These are phyloP conservation scores for Synergus laeviventris DNA, from an alignment of 2,888 invertebrate species.

Conservation along the genomic window DNA sequence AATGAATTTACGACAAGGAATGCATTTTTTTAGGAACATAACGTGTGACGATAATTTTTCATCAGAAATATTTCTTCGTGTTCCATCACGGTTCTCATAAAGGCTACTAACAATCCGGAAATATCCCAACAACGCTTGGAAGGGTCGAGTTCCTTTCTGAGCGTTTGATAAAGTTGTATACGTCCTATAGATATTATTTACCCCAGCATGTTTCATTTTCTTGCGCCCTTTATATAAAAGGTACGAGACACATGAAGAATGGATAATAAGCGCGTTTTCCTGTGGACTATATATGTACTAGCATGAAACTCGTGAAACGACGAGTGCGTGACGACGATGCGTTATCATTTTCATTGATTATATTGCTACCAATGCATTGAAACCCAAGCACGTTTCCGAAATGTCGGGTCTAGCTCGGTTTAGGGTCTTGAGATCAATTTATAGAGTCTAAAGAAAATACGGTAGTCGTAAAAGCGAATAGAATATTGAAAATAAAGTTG, in stretches of 20 bases:
- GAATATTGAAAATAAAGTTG: slow-evolving; percentile 3
- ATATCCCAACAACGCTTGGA: background rate
- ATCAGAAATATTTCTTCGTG: background rate
- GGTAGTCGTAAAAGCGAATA: background rate
- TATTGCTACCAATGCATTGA: background rate
- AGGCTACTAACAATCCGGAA: background rate
- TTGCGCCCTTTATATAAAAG: background rate
- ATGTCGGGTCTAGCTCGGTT: background rate
- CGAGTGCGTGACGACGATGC: background rate
- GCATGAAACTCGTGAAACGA: background rate
- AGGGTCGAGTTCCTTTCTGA: slow-evolving; percentile 12
- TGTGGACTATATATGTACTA: background rate
- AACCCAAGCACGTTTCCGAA: background rate
- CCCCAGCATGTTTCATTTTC: background rate
- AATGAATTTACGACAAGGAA: slow-evolving; percentile 8
- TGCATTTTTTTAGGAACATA: slow-evolving; percentile 7
- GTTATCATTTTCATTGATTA: background rate
- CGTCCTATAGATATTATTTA: slow-evolving; percentile 1
- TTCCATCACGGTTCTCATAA: slow-evolving; percentile 10
- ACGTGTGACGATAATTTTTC: slow-evolving; percentile 15
- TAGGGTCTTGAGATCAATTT: background rate
- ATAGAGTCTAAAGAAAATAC: background rate
- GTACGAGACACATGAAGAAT: background rate
- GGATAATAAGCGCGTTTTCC: background rate
- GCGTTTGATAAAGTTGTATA: slow-evolving; percentile 5